Conservation (phyloP, 2,113 vertebrate species). For the Falcunculus frontatus region DNA sequence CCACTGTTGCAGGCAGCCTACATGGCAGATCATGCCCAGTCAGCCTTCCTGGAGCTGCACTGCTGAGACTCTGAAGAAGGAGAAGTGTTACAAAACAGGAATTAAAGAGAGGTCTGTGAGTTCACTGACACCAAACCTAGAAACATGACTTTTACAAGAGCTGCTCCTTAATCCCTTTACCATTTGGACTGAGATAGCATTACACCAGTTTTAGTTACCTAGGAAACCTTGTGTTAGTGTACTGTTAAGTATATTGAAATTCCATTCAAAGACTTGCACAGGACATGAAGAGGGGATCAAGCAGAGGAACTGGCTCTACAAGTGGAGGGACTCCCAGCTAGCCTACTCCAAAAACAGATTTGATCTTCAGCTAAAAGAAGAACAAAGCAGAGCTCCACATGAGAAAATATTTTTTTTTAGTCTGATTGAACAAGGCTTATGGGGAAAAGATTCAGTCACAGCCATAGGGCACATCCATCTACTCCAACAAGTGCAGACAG, state of each 20-base stretch:
- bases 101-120: background rate
- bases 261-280: background rate
- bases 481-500: background rate
- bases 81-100: background rate
- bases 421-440: background rate
- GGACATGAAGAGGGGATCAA: background rate
- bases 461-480: background rate
- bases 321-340: background rate
- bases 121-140: background rate
- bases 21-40: fast-evolving
- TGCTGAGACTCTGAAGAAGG: background rate
- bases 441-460: background rate
- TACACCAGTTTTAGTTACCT: background rate
- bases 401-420: background rate
- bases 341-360: background rate
- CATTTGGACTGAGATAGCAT: background rate
- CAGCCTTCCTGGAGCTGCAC: background rate
- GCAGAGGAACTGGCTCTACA: background rate
- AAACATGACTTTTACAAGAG: background rate
- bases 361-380: background rate
- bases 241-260: background rate
- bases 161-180: background rate
- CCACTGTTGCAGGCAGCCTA: background rate
- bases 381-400: background rate
- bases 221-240: background rate